Conservation (phyloP, 2,888 invertebrate species). For the Carpatolechia fugitivella region DNA sequence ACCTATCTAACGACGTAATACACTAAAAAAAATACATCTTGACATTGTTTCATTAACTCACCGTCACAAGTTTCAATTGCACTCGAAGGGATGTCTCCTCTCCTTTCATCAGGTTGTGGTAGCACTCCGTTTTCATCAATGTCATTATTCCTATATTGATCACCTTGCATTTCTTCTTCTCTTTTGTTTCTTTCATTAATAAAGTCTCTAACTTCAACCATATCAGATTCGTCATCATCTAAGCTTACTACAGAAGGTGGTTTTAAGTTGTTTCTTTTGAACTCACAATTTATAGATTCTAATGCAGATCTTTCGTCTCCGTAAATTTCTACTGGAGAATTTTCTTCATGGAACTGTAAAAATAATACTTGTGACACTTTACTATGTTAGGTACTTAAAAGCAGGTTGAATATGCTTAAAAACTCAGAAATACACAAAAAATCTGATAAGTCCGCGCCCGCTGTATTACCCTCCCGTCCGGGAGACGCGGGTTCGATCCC, state of each 20-base stretch:
- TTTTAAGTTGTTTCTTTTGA: constrained; percentile 39
- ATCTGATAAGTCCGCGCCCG: too few species aligned
- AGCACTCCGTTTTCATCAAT: constrained; percentile 49
- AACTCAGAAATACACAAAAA: too few species aligned
- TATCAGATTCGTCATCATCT: constrained; percentile 51
- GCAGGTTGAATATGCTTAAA: too few species aligned
- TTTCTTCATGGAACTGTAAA: constrained; percentile 80
- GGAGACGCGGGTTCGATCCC: too few species aligned
- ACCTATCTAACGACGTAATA: too few species aligned
- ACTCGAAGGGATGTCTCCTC: constrained; percentile 67
- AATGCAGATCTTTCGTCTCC: constrained; percentile 69
- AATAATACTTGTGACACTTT: too few species aligned
- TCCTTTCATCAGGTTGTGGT: constrained; percentile 40
- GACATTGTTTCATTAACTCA: constrained; percentile 37
- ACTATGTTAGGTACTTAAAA: too few species aligned
- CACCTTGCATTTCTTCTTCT: constrained; percentile 67
- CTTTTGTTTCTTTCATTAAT: constrained; percentile 53
- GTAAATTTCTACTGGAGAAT: constrained; percentile 77
- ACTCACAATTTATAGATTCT: constrained; percentile 70
- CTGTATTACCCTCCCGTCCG: too few species aligned
- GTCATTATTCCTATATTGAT: constrained; percentile 59
- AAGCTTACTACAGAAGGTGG: constrained; percentile 46
- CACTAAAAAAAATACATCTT: too few species aligned
- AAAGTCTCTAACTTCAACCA: constrained; percentile 62
- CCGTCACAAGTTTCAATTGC: constrained; percentile 71